Evolutionary conservation across 2,113 vertebrate genomes (phyloP).

Genomic region (Morone chrysops): DNA sequence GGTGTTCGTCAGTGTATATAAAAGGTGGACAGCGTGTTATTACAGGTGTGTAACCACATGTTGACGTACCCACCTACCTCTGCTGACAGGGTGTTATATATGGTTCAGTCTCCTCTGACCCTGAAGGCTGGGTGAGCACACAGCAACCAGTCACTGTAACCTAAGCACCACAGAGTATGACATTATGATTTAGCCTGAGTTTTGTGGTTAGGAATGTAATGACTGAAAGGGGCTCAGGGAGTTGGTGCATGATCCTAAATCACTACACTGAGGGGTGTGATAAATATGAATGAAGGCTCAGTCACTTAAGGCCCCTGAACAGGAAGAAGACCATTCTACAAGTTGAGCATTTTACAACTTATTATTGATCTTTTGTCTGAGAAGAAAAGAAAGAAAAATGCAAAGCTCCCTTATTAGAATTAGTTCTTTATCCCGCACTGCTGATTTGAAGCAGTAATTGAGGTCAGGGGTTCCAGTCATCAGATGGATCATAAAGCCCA

Average conservation of each 20-base stretch:
- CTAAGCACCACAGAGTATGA: conserved; percentile 19
- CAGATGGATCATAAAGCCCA: conserved; percentile 10
- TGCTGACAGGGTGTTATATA: conserved; percentile 66
- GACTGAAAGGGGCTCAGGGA: conserved; percentile 27
- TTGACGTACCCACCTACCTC: conserved; percentile 56
- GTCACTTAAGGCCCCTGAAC: not conserved
- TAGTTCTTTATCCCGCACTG: not conserved
- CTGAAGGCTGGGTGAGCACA: conserved; percentile 35
- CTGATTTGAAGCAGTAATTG: conserved; percentile 9
- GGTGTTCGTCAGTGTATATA: conserved; percentile 63
- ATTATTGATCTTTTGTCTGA: conserved; percentile 9
- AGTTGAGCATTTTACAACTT: conserved; percentile 19
- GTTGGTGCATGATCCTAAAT: conserved; percentile 23
- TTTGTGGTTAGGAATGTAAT: conserved; percentile 35
- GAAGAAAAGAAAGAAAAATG: conserved; percentile 10
- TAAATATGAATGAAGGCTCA: conserved; percentile 30
- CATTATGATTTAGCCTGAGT: conserved; percentile 47
- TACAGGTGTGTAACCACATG: conserved; percentile 71
- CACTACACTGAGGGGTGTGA: conserved; percentile 20
- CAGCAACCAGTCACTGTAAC: conserved; percentile 50
- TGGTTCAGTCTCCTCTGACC: conserved; percentile 51
- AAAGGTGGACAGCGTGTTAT: conserved; percentile 63
- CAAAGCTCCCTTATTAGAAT: not conserved
- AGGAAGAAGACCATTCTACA: not conserved
- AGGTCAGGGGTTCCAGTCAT: conserved; percentile 21